Evolutionary conservation across 2,888 invertebrate genomes (phyloP), one percentile per base, ranked within the genome.

Genomic region (Gordius sp.): DNA sequence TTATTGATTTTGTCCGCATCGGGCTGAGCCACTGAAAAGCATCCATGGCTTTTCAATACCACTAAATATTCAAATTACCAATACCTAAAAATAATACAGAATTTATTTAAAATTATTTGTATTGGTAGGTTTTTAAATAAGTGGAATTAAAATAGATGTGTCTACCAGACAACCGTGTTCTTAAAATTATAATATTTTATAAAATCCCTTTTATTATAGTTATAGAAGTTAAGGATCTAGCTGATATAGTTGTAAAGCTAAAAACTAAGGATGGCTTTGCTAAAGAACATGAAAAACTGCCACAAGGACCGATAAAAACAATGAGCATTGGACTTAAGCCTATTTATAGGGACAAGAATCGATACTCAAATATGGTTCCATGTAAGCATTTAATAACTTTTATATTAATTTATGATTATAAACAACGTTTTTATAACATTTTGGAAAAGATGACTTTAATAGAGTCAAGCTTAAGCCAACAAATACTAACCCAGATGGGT

Each of bases 401-500:
- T n/a, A 33, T 13, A 33, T 33, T 13, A 33, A 33, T 33, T 13
- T 33, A 33, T 33, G n/a, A 33, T 13, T 33, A n/a, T n/a, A n/a
- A n/a, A n/a, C n/a, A n/a, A n/a, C n/a, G 8, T 33, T 33, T 33
- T n/a, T 33, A 33, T 33, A 13, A 13, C n/a, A 13, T 33, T 33
- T 33, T 8, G 8, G 8, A 8, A 13, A 13, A 33, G 39, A 47
- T 23, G 47, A 47, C 20, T 47, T 18, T 47, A 47, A 47, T 23
- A 8, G 47, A 47, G 47, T 47, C 20, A 20, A n/a, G 20, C 23
- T 47, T 13, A 47, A 47, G 20, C 47, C 47, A 8, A n/a, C 8
- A 4, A 20, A 8, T n/a, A 20, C 13, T 8, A 47, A 47, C 23
- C 47, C 47, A 23, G 47, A 47, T 23, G 47, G 47, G 47, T 99